Conservation (phyloP, 2,797 vertebrate genomes). For the Onychomys torridus region DNA sequence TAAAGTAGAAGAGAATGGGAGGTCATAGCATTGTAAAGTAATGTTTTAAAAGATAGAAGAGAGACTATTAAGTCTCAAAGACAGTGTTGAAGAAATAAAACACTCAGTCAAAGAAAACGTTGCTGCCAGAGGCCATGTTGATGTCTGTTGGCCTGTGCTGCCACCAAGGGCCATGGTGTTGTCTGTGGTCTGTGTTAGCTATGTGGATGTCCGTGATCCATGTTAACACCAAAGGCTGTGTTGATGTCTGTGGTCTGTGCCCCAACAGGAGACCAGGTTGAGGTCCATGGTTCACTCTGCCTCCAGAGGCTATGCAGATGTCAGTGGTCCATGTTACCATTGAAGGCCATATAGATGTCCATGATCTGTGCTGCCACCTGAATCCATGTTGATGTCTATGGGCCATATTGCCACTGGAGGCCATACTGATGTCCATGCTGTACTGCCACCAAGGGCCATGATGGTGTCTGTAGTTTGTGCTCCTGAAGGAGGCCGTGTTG, state of each 20-base stretch:
- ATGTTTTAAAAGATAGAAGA: background rate
- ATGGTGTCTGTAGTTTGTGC: background rate
- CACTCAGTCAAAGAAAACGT: background rate
- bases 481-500: background rate
- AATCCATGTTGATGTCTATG: background rate
- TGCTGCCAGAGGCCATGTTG: background rate
- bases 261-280: background rate
- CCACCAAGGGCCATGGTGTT: background rate
- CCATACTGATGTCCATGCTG: background rate
- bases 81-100: background rate
- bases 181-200: background rate
- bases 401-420: background rate
- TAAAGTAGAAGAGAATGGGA: background rate
- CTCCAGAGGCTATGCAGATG: background rate
- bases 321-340: background rate
- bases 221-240: background rate
- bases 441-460: background rate
- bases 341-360: background rate
- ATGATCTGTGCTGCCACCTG: background rate
- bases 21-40: background rate
- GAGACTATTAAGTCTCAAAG: background rate
- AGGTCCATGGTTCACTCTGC: background rate
- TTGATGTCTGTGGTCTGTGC: background rate
- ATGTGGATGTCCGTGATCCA: background rate
- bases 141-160: background rate